Base-by-base conservation (phyloP, 92 coral and sea anemone genomes). In the Phymanthus crucifer region DNA sequence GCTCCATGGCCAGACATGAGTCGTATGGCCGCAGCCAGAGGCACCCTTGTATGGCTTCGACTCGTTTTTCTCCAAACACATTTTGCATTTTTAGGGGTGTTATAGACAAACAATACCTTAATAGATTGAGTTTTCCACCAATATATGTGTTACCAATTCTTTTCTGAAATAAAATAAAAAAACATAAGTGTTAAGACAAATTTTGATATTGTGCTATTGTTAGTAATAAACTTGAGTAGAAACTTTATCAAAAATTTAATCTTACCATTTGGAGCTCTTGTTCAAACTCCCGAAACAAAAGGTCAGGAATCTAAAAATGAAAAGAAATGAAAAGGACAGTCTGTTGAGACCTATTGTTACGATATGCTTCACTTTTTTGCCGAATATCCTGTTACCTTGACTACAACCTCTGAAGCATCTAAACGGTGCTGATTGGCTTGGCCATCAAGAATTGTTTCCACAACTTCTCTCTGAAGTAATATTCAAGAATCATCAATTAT, bases 61-160 rank as follows among this genome's bases (percentile, higher is more conserved):
- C n/a, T n/a, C n/a, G n/a, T n/a, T n/a, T n/a, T n/a, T n/a, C n/a
- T n/a, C n/a, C n/a, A 27, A 66, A 14, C 46, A 26, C 24, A 18
- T 32, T 26, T 4, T 36, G 27, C 24, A 12, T 46, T 32, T n/a
- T n/a, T n/a, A n/a, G n/a, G n/a, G n/a, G n/a, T n/a, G n/a, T n/a
- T n/a, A n/a, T n/a, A n/a, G n/a, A n/a, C 27, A 36, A 18, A 18
- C 54, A 80, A 43, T 61, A 95, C 99, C 99, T 95, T 2, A 86
- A 72, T 70, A 95, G 71, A 76, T 91, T 95, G 23, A 95, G 81
- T 84, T 95, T 95, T 18, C 99, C 99, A 54, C 93, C 86, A 23
- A 90, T 57, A 65, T 87, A 95, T 23, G 96, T 95, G 83, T 95
- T 91, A 46, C 88, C 89, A 74, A 95, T 87, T 43, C 84, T 90